phyloP scores from a whole-genome alignment of 2,113 vertebrate species.

The Columba livia region DNA sequence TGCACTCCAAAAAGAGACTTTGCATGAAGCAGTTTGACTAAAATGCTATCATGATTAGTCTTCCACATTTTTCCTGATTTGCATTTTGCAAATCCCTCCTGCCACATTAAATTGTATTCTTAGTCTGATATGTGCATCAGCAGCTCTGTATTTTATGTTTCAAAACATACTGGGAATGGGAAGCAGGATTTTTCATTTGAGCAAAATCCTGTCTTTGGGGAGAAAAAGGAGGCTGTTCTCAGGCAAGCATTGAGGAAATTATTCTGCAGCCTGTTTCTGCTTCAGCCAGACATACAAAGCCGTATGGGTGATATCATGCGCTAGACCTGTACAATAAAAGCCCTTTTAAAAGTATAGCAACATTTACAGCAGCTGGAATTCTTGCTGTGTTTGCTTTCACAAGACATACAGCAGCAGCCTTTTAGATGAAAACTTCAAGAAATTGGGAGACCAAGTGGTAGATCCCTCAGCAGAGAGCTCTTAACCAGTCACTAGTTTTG shows the following conservation, averaged over 20 bases:
- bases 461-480: not conserved
- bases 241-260: not conserved
- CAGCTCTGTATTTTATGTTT: not conserved
- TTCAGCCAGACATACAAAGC: not conserved
- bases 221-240: fast-evolving
- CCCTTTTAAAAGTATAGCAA: not conserved
- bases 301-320: not conserved
- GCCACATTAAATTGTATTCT: not conserved
- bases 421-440: not conserved
- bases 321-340: not conserved
- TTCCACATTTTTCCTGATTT: not conserved
- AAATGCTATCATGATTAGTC: not conserved
- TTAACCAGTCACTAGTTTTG: not conserved
- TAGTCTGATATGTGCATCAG: not conserved
- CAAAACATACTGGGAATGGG: not conserved
- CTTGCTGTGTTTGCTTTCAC: not conserved
- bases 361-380: not conserved
- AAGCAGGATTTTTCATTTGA: not conserved
- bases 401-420: not conserved
- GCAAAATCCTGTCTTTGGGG: not conserved
- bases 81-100: not conserved
- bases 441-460: not conserved
- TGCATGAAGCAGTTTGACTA: not conserved
- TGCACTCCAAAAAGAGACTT: not conserved
- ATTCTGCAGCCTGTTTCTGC: not conserved